Evolutionary conservation across 2,888 invertebrate genomes (phyloP).

Genomic region (Bugula neritina): DNA sequence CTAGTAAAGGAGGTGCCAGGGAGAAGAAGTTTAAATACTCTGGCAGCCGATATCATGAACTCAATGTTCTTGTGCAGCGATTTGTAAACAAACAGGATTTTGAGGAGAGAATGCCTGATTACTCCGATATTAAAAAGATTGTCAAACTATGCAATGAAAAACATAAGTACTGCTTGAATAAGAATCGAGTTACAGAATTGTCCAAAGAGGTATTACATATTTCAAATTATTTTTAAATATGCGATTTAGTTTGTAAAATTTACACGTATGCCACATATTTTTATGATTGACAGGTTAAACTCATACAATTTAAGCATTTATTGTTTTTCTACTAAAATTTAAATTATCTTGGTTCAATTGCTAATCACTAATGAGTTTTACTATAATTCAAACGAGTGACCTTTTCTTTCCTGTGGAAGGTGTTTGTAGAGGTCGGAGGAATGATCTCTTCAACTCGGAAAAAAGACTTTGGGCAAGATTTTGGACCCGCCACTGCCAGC

Average conservation of each 20-base stretch:
- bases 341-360: too few species aligned
- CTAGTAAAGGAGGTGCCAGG: conserved; percentile 1
- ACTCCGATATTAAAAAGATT: conserved; percentile 11
- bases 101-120: conserved; percentile 23
- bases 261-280: too few species aligned
- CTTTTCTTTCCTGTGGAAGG: neutral
- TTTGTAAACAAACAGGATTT: conserved; percentile 12
- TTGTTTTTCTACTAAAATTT: too few species aligned
- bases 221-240: too few species aligned
- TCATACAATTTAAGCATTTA: too few species aligned
- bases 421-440: conserved; percentile 7
- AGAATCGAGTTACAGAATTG: neutral
- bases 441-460: neutral
- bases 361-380: too few species aligned
- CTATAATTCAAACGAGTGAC: too few species aligned
- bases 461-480: conserved; percentile 16
- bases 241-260: too few species aligned
- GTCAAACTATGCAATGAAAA: conserved; percentile 17
- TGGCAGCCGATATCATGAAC: neutral
- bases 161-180: neutral
- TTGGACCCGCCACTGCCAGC: conserved; percentile 9
- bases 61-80: conserved; percentile 8
- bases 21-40: conserved; percentile 23
- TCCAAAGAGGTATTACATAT: conserved; percentile 18
- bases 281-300: too few species aligned